Evolutionary conservation across 1,140 invertebrate species (phyloP).

Genomic region (Reticulitermes speratus): DNA sequence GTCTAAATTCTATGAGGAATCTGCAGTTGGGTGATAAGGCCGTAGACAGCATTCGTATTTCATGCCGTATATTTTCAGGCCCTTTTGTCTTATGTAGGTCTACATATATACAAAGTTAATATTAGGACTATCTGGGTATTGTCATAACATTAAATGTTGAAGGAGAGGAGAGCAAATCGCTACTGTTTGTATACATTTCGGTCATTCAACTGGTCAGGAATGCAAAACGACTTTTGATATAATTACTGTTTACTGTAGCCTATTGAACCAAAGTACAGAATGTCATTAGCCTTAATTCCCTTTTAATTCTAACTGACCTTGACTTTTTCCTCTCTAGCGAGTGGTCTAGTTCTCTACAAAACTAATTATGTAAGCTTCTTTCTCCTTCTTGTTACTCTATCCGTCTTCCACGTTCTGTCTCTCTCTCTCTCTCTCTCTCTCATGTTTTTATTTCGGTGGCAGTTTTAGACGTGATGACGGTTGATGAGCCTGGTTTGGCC

Average conservation of each 20-base stretch:
- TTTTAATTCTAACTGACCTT: background rate
- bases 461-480: background rate
- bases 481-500: background rate
- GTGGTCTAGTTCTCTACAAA: conserved; percentile 10
- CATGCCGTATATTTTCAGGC: no score
- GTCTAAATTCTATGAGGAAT: no score
- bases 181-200: background rate
- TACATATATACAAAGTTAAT: no score
- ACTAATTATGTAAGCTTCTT: background rate
- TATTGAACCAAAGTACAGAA: background rate
- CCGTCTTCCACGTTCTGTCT: background rate
- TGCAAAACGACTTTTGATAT: background rate
- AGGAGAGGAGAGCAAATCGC: background rate
- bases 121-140: background rate
- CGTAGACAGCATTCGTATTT: no score
- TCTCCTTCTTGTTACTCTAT: background rate
- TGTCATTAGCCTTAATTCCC: background rate
- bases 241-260: background rate
- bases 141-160: background rate
- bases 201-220: background rate
- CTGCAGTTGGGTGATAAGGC: no score
- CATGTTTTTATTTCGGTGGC: background rate
- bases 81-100: no score
- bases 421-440: background rate
- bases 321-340: background rate